These are phyloP conservation scores for Tetramorium parvispinum DNA, from an alignment of 1,140 invertebrate species.

Conservation along the genomic window DNA sequence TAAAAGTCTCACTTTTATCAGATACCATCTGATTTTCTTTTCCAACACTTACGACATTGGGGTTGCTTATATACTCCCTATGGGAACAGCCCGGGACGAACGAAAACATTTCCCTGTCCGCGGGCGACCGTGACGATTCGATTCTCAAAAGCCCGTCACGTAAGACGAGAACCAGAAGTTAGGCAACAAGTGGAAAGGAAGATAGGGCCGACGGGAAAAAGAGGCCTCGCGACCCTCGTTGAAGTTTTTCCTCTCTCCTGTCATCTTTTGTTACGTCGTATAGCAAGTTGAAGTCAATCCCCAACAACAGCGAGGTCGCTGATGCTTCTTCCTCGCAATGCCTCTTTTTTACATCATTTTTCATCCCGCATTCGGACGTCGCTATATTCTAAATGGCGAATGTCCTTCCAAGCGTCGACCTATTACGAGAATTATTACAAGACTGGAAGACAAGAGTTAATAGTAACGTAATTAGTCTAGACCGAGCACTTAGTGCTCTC, in stretches of 20 bases:
- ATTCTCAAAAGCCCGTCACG: conserved; percentile 53
- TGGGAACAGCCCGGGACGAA: neutral
- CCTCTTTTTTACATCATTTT: conserved; percentile 13
- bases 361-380: neutral
- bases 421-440: conserved; percentile 7
- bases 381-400: neutral
- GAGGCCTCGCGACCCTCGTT: conserved; percentile 16
- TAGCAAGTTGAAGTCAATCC: neutral
- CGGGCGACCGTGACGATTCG: conserved; percentile 38
- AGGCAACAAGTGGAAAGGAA: conserved; percentile 50
- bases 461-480: neutral
- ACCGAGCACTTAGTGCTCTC: neutral
- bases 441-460: neutral
- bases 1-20: neutral
- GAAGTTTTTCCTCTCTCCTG: neutral
- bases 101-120: conserved; percentile 31
- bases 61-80: neutral
- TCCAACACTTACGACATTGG: neutral
- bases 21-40: neutral
- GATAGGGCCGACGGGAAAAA: neutral
- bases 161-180: conserved; percentile 56
- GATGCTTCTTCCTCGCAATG: neutral
- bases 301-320: neutral
- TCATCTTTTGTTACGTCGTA: conserved; percentile 37
- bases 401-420: neutral